Conservation (phyloP, 1,140 invertebrate species). For the Panagrolaimus sp. region DNA sequence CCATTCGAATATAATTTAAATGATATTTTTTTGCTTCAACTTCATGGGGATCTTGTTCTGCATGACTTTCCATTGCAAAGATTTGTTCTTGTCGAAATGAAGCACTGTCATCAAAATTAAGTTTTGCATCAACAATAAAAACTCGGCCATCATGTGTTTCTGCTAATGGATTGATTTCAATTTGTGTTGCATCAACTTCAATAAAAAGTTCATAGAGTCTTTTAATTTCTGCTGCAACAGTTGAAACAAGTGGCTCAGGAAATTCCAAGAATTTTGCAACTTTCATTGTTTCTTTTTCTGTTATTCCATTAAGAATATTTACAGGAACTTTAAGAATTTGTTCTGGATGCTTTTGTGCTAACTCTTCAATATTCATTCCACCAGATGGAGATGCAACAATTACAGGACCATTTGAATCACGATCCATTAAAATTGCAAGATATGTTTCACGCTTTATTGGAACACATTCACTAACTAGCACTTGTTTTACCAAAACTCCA, state of each 20-base stretch:
- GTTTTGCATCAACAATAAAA: conserved; percentile 85
- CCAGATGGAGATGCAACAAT: conserved; percentile 91
- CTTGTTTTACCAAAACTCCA: too few relatives aligned
- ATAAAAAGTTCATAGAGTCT: conserved; percentile 82
- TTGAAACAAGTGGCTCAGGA: too few relatives aligned
- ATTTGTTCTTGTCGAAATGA: conserved; percentile 86
- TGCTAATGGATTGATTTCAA: conserved; percentile 93
- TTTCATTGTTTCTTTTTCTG: too few relatives aligned
- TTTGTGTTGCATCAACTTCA: conserved; percentile 80
- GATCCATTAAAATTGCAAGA: conserved; percentile 91
- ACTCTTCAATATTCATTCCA: conserved; percentile 76
- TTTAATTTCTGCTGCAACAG: too few relatives aligned
- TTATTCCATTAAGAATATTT: conserved; percentile 73
- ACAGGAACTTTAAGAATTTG: conserved; percentile 86
- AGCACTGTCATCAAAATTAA: conserved; percentile 85
- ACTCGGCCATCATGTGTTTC: conserved; percentile 76
- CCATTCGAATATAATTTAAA: conserved; percentile 90
- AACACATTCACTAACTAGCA: too few relatives aligned
- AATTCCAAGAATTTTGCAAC: too few relatives aligned
- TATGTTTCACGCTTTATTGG: too few relatives aligned
- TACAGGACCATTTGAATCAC: conserved; percentile 83
- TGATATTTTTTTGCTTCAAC: conserved; percentile 82
- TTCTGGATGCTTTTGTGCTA: conserved; percentile 77
- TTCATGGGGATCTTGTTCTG: conserved; percentile 85
- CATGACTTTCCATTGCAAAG: conserved; percentile 76